Percentiles rank a stretch among this genome's conserved stretches.
These are phyloP conservation scores for Cryptotis parvus DNA, from an alignment of 2,113 vertebrate species.

Conservation along the genomic window DNA sequence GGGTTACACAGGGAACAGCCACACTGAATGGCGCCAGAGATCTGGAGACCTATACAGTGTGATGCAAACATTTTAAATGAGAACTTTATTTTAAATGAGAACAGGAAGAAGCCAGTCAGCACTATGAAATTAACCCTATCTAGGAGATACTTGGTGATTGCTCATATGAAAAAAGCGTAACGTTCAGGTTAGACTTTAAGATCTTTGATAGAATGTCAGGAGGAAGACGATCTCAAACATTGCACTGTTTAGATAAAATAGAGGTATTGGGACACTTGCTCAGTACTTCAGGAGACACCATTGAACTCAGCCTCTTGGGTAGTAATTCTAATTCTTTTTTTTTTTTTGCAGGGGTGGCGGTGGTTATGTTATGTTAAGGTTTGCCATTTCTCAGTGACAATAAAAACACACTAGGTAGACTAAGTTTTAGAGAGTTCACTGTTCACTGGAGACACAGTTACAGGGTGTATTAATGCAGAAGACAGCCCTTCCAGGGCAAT, in stretches of 20 bases:
- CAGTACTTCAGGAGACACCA: background rate
- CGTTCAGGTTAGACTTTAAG: background rate
- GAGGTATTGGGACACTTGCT: background rate
- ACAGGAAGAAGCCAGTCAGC: background rate
- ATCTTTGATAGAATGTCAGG: background rate
- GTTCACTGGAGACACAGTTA: no score
- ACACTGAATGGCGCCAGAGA: no score
- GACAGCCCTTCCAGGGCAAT: background rate
- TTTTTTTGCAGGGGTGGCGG: no score
- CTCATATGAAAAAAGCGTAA: background rate
- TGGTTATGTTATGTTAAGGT: background rate
- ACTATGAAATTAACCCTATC: background rate
- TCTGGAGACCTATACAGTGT: no score
- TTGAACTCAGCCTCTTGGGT: background rate
- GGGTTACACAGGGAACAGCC: no score
- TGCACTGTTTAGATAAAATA: background rate
- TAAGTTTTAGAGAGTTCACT: no score
- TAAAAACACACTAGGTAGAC: background rate
- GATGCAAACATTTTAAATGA: no score
- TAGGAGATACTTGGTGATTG: background rate
- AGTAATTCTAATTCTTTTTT: background rate
- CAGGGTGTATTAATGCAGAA: background rate
- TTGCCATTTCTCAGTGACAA: slow-evolving; percentile 15
- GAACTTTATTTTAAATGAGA: background rate
- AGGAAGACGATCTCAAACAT: background rate